phyloP scores from a whole-genome alignment of 2,797 vertebrate genomes.

The Huso huso region DNA sequence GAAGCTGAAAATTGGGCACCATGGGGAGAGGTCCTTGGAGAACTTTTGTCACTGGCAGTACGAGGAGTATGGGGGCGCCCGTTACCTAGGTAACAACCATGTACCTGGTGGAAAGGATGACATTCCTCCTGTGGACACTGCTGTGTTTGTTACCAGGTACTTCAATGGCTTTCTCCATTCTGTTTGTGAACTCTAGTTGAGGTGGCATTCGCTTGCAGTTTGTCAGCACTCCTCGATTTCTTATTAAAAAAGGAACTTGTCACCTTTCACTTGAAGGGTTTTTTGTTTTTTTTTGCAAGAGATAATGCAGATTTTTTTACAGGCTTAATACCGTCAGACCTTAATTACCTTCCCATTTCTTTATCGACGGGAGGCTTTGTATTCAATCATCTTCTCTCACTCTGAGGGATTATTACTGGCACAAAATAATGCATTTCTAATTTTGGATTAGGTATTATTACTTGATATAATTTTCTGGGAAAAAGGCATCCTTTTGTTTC shows the following conservation, averaged over 20 bases:
- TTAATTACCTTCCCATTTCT: conserved; percentile 22
- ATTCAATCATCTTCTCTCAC: conserved; percentile 28
- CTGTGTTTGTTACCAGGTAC: conserved; percentile 72
- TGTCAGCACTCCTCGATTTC: too few species aligned
- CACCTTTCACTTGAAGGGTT: too few species aligned
- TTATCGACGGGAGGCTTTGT: conserved; percentile 33
- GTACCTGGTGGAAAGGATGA: conserved; percentile 66
- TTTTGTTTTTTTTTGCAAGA: conserved; percentile 15
- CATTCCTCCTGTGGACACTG: conserved; percentile 58
- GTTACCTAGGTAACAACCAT: conserved; percentile 68
- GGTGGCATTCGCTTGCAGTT: too few species aligned
- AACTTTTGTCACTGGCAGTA: conserved; percentile 74
- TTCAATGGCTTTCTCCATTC: background rate
- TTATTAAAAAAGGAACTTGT: too few species aligned
- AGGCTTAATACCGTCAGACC: conserved; percentile 15
- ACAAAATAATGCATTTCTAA: conserved; percentile 36
- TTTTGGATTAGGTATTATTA: conserved; percentile 44
- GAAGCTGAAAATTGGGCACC: conserved; percentile 59
- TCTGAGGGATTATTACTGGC: conserved; percentile 26
- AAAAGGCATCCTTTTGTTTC: conserved; percentile 42
- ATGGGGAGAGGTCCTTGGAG: conserved; percentile 67
- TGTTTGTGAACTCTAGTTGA: too few species aligned
- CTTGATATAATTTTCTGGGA: conserved; percentile 32
- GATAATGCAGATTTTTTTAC: conserved; percentile 17
- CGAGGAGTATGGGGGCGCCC: conserved; percentile 61